phyloP scores from a whole-genome alignment of 2,113 vertebrate genomes.

The Otocyon megalotis region DNA sequence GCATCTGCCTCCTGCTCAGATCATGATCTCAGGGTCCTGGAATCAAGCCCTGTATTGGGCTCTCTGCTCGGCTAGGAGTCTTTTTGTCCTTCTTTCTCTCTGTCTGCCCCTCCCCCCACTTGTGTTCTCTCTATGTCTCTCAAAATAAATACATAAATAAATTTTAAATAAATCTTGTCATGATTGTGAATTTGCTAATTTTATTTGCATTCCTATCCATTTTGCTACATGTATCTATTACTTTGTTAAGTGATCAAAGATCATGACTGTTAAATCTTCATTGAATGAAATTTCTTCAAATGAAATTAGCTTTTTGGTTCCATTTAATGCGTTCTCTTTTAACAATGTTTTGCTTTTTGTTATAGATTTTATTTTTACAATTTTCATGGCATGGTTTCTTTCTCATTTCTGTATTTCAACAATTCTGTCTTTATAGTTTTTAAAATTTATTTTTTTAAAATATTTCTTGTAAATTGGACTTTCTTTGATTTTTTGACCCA shows the following conservation, averaged over 20 bases:
- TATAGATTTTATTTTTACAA: not conserved
- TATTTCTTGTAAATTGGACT: not conserved
- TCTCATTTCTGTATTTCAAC: not conserved
- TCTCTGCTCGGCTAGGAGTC: no score
- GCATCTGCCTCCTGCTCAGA: no score
- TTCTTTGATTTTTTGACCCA: not conserved
- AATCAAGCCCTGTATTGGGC: no score
- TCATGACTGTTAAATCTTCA: not conserved
- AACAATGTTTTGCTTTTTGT: conserved; percentile 2
- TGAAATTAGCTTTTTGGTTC: not conserved
- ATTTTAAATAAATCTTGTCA: not conserved
- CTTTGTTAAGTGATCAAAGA: not conserved
- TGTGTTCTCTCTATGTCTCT: no score
- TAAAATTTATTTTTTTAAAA: not conserved
- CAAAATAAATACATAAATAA: no score
- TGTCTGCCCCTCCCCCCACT: no score
- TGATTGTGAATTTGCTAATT: not conserved
- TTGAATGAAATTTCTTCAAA: not conserved
- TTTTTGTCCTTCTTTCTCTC: no score
- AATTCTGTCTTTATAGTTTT: not conserved
- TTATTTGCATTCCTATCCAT: not conserved
- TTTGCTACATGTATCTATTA: not conserved
- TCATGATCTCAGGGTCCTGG: no score
- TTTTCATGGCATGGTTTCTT: not conserved
- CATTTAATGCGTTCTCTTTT: not conserved